Base-by-base conservation (phyloP, 2,113 vertebrate genomes). In the Festucalex cinctus region DNA sequence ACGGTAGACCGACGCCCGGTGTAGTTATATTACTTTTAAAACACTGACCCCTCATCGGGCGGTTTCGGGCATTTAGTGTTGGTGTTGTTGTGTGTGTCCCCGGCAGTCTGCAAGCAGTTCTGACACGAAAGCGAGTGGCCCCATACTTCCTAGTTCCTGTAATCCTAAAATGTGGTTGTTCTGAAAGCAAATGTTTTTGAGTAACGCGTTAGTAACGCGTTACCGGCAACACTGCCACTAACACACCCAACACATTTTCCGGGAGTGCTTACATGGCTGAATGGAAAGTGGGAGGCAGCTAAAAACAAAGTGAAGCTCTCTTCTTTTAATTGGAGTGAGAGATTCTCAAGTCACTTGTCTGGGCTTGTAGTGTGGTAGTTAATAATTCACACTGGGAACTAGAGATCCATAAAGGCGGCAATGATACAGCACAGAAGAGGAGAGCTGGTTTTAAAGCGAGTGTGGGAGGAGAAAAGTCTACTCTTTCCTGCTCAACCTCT, bases 301-400 rank as follows among this genome's bases (percentile, higher is more conserved):
- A 41, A 76, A 74, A 80, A 65, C 56, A 58, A 82, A 69, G 58
- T 65, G 19, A 70, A 75, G 72, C 60, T 74, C 63, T 68, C 59
- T 36, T 57, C 69, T 81, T 81, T 81, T 63, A 57, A 75, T 69
- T 70, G 5, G 71, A 80, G 69, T 66, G 66, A 78, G 78, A 73
- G 60, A 66, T 43, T 65, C 71, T 62, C 71, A 67, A 16, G 46
- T 12, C 26, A 57, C 74, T 71, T 77, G 84, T 83, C 83, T 81
- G 77, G 75, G 68, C 75, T 24, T 73, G 73, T 69, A 54, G 74
- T 77, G 74, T 26, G 14, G 28, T 66, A n/a, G 73, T 85, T 83
- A 88, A 89, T 88, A 84, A 89, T 88, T 88, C 86, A 85, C 78
- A 78, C 63, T 57, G 70, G 73, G 80, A 89, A 82, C 80, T 74